Conservation (phyloP, 2,113 vertebrate genomes). For the Marcusenius ussheri region DNA sequence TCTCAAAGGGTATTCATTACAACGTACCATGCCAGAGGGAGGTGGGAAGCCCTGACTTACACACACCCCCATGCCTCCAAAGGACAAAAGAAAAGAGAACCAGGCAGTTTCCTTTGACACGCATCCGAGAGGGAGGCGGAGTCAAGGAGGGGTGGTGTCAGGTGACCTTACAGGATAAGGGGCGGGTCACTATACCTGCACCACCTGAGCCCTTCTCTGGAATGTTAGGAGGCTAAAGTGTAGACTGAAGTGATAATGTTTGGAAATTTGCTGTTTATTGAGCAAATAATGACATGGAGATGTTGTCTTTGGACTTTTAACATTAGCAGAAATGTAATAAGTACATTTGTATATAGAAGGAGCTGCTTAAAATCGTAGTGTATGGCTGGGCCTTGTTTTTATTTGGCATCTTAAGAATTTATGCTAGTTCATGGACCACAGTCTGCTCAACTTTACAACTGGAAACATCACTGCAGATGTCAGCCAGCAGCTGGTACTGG, state of each 20-base stretch:
- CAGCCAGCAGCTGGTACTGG: background rate
- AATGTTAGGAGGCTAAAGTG: background rate
- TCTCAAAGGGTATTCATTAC: background rate
- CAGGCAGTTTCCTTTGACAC: background rate
- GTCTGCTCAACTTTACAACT: background rate
- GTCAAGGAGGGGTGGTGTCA: conserved; percentile 1
- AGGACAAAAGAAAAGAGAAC: background rate
- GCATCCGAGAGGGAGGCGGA: background rate
- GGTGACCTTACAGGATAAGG: background rate
- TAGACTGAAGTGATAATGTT: background rate
- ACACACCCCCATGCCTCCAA: background rate
- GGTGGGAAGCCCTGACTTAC: background rate
- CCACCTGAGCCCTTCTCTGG: background rate
- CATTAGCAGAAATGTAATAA: background rate
- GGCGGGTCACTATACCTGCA: background rate
- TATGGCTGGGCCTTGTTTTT: background rate
- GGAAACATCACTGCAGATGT: background rate
- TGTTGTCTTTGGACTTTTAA: background rate
- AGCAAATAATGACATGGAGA: background rate
- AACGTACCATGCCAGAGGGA: background rate
- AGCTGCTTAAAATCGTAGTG: background rate
- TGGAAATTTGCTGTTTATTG: background rate
- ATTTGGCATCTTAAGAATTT: background rate
- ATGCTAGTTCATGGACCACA: background rate
- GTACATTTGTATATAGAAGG: background rate